Evolutionary conservation across 2,797 vertebrate genomes (phyloP).

Genomic region (Spea hammondii): DNA sequence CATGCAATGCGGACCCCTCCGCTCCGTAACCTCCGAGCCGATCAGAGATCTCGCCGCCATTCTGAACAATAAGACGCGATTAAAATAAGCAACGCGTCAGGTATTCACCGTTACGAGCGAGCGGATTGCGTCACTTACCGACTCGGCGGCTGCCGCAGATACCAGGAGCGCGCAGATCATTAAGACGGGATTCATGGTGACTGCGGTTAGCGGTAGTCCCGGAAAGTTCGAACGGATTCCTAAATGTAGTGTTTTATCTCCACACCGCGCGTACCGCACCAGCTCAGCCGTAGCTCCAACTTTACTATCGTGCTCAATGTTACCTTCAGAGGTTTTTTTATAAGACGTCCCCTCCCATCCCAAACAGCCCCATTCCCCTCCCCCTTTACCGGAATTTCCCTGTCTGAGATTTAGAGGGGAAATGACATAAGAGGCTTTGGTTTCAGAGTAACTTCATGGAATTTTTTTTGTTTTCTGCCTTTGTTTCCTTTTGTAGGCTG

Average conservation of each 20-base stretch:
- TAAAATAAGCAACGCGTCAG: no score
- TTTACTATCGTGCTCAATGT: slow-evolving; percentile 4
- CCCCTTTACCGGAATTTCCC: slow-evolving; percentile 44
- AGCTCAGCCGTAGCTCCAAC: neutral
- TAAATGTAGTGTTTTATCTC: neutral
- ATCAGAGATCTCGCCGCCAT: no score
- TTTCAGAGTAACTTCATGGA: slow-evolving; percentile 19
- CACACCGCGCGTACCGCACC: neutral
- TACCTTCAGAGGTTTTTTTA: slow-evolving; percentile 50
- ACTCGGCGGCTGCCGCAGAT: neutral
- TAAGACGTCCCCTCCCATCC: slow-evolving; percentile 24
- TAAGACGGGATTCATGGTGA: neutral
- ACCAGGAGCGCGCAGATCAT: neutral
- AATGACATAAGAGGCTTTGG: slow-evolving; percentile 40
- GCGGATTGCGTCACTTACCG: slow-evolving; percentile 29
- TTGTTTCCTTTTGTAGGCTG: slow-evolving; percentile 25
- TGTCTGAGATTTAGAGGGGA: slow-evolving; percentile 45
- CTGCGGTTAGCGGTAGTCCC: no score
- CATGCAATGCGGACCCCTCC: neutral
- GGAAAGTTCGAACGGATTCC: no score
- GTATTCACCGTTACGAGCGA: neutral
- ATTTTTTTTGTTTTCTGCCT: slow-evolving; percentile 5
- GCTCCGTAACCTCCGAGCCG: neutral
- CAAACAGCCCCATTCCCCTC: slow-evolving; percentile 16
- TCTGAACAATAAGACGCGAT: no score